phyloP scores from a whole-genome alignment of 2,888 invertebrate species.

The Poecilobothrus nobilitatus region DNA sequence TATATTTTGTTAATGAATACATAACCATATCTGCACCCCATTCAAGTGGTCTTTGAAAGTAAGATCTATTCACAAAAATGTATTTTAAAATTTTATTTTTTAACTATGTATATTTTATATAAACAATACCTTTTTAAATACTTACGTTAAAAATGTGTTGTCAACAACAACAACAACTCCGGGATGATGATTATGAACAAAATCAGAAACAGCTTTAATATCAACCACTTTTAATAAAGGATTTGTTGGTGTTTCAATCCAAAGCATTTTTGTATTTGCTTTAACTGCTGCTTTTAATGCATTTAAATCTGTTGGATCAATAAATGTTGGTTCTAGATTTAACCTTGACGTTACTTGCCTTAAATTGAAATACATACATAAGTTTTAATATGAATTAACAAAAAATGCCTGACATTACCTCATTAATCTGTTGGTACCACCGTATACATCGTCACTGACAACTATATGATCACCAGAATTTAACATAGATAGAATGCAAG shows the following conservation, averaged over 20 bases:
- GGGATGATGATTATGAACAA: conserved; percentile 46
- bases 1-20: conserved; percentile 93
- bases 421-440: conserved; percentile 78
- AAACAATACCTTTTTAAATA: background rate
- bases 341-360: conserved; percentile 56
- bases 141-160: conserved; percentile 78
- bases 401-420: conserved; percentile 38
- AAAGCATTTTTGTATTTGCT: conserved; percentile 81
- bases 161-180: conserved; percentile 69
- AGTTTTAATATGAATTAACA: background rate
- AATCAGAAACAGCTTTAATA: conserved; percentile 60
- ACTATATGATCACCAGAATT: conserved; percentile 82
- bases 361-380: conserved; percentile 34
- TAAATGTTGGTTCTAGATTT: conserved; percentile 66
- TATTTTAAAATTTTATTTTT: background rate
- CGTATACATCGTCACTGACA: conserved; percentile 88
- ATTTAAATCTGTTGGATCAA: conserved; percentile 62
- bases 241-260: conserved; percentile 96
- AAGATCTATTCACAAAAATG: conserved; percentile 44
- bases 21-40: conserved; percentile 85
- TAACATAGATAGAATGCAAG: conserved; percentile 65
- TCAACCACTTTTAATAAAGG: conserved; percentile 86
- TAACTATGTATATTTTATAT: background rate
- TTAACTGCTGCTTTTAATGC: conserved; percentile 61
- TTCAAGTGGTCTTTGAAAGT: conserved; percentile 81